Percentiles rank a stretch among this genome's conserved stretches.
Conservation (phyloP, 2,113 vertebrate genomes). For the Poeciliopsis retropinna region DNA sequence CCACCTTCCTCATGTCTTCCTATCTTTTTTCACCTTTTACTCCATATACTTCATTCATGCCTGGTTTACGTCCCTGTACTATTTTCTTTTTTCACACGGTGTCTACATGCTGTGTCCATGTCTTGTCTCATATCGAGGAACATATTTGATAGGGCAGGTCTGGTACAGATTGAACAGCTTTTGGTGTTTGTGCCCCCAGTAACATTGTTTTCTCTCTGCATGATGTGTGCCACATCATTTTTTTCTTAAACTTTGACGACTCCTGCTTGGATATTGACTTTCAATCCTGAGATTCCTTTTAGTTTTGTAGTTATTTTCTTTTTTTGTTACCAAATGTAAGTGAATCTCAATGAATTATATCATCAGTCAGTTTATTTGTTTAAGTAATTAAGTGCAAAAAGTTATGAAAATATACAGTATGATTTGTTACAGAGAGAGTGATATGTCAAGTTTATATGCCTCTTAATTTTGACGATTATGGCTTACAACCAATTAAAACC, state of each 20-base stretch:
- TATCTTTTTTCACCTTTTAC: slow-evolving; percentile 36
- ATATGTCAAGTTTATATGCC: too few species aligned
- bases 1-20: slow-evolving; percentile 47
- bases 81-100: slow-evolving; percentile 29
- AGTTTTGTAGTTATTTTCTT: background rate
- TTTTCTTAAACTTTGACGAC: slow-evolving; percentile 13
- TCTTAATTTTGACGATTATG: too few species aligned
- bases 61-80: slow-evolving; percentile 61
- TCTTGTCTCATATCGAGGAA: slow-evolving; percentile 70
- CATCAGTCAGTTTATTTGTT: background rate
- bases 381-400: background rate
- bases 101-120: slow-evolving; percentile 79
- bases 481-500: too few species aligned
- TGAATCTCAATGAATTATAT: background rate
- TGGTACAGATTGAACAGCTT: slow-evolving; percentile 14
- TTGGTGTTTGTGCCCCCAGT: background rate
- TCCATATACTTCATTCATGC: slow-evolving; percentile 31
- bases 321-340: background rate
- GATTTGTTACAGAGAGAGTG: background rate
- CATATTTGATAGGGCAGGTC: slow-evolving; percentile 56
- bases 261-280: background rate
- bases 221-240: slow-evolving; percentile 2
- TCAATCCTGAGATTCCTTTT: background rate
- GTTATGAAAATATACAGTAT: background rate
- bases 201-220: slow-evolving; percentile 8